Base-by-base conservation (phyloP, 2,113 vertebrate species). In the Pardalotus punctatus region DNA sequence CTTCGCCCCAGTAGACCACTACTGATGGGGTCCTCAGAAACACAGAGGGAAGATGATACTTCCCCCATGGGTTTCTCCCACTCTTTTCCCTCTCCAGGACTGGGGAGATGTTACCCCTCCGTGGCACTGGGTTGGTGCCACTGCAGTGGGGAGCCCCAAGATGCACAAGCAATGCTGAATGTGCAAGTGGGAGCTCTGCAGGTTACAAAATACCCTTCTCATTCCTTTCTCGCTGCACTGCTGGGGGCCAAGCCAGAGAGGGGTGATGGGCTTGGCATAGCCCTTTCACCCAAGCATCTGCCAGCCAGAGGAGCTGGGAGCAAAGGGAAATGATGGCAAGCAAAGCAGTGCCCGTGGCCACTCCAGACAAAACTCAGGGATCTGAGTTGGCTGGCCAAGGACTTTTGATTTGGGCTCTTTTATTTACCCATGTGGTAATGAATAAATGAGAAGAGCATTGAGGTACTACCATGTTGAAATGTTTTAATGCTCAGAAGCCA, bases 161-260 rank as follows among this genome's bases (percentile, higher is more conserved):
- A 12, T 35, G 73, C 33, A 25, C 0, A 1, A 79, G 33, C 0
- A 2, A 10, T 47, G 47, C 35, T 71, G 58, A 29, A 66, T 50
- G 8, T 2, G 3, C 51, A 53, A 29, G 43, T 51, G 57, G 42
- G 65, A 90, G 15, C 48, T 88, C 65, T 85, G 51, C 51, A 40
- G 38, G 38, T 67, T 60, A n/a, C 22, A 29, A 61, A 76, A 69
- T 14, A 48, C 31, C 36, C 24, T 65, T 56, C 50, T 90, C 31
- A 18, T 69, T 69, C 40, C 40, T 70, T 84, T 58, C 42, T 45
- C 0, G 1, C 17, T 2, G 0, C 0, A 1, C 17, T 2, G 0
- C 48, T 43, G 36, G 53, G 58, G 40, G 5, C 25, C 28, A 67
- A 11, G 35, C 35, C 4, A 0, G 64, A 82, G 38, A n/a, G 9